Base-by-base conservation (phyloP, 23 tunicate genomes). In the Pegea sp. region DNA sequence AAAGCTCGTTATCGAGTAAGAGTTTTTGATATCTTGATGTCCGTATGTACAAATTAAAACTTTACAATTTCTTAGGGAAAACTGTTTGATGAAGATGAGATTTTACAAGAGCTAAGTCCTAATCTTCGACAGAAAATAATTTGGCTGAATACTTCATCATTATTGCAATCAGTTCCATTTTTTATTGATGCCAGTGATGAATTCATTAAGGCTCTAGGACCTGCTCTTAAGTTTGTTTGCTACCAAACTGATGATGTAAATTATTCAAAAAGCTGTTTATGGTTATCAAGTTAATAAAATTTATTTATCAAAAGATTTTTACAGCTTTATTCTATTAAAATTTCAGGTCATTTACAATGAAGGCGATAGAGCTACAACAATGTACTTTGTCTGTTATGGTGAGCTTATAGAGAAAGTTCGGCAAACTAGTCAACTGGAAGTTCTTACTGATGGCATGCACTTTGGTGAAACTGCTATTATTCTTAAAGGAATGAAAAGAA, bases 391-490 rank as follows among this genome's bases (percentile, higher is more conserved):
- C n/a, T n/a, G n/a, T n/a, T n/a, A n/a, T n/a, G n/a, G n/a, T n/a
- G n/a, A n/a, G n/a, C n/a, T n/a, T n/a, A n/a, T n/a, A n/a, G n/a
- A n/a, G n/a, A n/a, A n/a, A n/a, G n/a, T n/a, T n/a, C n/a, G n/a
- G n/a, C n/a, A n/a, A n/a, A n/a, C n/a, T n/a, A n/a, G n/a, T n/a
- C n/a, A n/a, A n/a, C n/a, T n/a, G n/a, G n/a, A n/a, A n/a, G n/a
- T n/a, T n/a, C n/a, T n/a, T n/a, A n/a, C n/a, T n/a, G 87, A 86
- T 33, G 96, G 96, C 26, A 86, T 63, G 61, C 80, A 86, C 53
- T 86, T 86, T 48, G 96, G 96, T 3, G 96, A 86, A 33, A 54
- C 70, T 1, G 63, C 77, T 33, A 68, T 86, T n/a, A 57, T 86
- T 31, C 58, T 33, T 31, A 22, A 62, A 1, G 71, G 59, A 25